These are phyloP conservation scores for Rhynchonycteris naso DNA, from an alignment of 2,797 vertebrate genomes.

Conservation along the genomic window DNA sequence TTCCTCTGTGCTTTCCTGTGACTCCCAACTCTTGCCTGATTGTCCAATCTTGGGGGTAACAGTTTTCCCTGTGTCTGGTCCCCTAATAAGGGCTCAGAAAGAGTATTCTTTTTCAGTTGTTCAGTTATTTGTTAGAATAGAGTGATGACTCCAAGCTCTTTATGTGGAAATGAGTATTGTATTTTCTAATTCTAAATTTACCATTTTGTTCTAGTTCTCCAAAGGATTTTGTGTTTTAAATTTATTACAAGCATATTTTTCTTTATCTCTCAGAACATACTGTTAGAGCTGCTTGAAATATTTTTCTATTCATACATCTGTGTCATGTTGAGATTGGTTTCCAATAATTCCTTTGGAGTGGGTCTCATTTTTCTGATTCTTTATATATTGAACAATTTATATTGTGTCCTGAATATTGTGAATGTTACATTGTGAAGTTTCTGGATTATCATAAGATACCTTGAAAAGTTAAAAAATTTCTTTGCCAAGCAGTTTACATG, in stretches of 20 bases:
- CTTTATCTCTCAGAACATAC: background rate
- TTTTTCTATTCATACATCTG: background rate
- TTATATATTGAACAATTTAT: background rate
- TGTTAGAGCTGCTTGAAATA: background rate
- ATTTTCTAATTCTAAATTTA: conserved; percentile 21
- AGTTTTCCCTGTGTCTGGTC: background rate
- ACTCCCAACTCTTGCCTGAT: background rate
- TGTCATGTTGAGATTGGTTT: background rate
- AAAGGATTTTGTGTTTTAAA: background rate
- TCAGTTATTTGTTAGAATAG: background rate
- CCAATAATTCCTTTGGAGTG: background rate
- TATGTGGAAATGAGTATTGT: background rate
- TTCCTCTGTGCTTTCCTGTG: background rate
- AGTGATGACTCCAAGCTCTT: background rate
- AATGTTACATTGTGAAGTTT: background rate
- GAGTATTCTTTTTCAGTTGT: background rate
- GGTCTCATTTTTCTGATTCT: background rate
- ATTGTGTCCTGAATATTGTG: background rate
- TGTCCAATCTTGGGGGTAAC: background rate
- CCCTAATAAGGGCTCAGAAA: background rate
- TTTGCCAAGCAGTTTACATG: background rate
- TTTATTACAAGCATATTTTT: background rate
- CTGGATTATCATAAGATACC: background rate
- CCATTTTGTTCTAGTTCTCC: background rate
- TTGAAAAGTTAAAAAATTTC: background rate